Evolutionary conservation across 1,140 invertebrate genomes (phyloP).

Genomic region (Macrosteles quadrilineatus): DNA sequence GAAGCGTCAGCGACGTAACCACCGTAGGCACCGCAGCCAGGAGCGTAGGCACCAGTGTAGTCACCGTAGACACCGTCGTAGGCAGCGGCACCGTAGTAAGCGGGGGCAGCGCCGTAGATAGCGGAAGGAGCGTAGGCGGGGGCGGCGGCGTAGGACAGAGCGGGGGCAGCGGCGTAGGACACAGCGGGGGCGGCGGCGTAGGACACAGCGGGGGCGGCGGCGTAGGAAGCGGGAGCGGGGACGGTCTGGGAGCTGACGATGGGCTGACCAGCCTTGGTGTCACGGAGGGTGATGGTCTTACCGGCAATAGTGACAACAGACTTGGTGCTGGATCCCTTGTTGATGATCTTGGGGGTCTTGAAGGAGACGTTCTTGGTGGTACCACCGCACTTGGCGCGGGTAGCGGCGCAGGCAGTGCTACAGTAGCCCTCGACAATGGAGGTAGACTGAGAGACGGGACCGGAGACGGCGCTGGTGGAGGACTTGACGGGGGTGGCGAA

Average conservation of each 20-base stretch:
- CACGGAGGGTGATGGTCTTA: neutral
- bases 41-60: neutral
- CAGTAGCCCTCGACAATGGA: neutral
- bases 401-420: conserved; percentile 3
- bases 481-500: neutral
- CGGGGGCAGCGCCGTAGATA: neutral
- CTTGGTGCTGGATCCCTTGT: neutral
- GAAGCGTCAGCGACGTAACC: neutral
- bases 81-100: neutral
- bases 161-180: neutral
- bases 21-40: neutral
- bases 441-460: neutral
- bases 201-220: neutral
- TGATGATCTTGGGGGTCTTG: neutral
- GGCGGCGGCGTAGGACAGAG: neutral
- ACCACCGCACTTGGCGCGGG: neutral
- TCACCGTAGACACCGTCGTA: neutral
- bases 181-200: neutral
- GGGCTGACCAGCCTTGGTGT: neutral
- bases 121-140: neutral
- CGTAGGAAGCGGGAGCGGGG: neutral
- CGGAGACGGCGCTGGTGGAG: neutral
- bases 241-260: neutral
- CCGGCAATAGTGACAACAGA: neutral
- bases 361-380: neutral